Evolutionary conservation across 2,888 invertebrate genomes (phyloP).

Genomic region (Tenodera sinensis): DNA sequence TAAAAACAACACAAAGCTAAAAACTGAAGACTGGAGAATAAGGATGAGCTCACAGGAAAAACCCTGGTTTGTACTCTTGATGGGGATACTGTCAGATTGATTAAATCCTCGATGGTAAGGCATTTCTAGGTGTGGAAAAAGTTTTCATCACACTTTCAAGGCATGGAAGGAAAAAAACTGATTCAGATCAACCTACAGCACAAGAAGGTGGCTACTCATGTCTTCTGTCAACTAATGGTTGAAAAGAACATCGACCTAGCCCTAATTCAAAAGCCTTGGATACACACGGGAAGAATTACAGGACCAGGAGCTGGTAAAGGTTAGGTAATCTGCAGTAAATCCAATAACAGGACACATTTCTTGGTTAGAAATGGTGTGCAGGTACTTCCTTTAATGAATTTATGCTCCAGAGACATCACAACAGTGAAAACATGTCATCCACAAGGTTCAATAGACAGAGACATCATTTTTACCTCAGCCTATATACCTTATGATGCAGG

Average conservation of each 20-base stretch:
- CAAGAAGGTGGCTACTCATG: background rate
- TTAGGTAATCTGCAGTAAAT: background rate
- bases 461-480: background rate
- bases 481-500: background rate
- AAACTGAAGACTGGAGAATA: background rate
- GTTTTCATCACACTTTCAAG: too few species aligned
- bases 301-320: background rate
- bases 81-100: background rate
- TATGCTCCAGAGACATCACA: background rate
- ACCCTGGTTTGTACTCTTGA: background rate
- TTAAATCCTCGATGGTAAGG: background rate
- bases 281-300: background rate
- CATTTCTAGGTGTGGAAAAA: background rate
- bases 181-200: background rate
- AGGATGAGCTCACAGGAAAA: background rate
- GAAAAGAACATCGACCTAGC: background rate
- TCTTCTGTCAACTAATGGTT: background rate
- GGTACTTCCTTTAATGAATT: background rate
- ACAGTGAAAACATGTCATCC: background rate
- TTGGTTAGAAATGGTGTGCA: background rate
- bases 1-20: background rate
- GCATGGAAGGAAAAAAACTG: too few species aligned
- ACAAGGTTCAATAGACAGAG: too few species aligned
- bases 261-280: background rate
- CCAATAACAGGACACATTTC: background rate